Percentiles rank a stretch among this genome's conserved stretches.
Evolutionary conservation across 2,113 vertebrate genomes (phyloP).

Genomic region (Amazona guildingii): DNA sequence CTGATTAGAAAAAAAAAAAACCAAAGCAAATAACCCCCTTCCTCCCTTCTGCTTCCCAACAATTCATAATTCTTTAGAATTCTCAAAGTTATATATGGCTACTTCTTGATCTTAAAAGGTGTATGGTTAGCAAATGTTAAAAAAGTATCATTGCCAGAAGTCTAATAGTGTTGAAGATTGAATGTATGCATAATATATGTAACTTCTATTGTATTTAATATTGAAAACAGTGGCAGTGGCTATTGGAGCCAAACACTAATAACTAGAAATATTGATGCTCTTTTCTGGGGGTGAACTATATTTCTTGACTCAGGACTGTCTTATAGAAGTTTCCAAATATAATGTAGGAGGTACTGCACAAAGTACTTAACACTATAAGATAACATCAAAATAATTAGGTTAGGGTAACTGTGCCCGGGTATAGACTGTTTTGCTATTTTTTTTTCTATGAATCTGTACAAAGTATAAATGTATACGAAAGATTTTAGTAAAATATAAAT

Average conservation of each 20-base stretch:
- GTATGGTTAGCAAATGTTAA: background rate
- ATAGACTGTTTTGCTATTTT: background rate
- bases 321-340: background rate
- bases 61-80: background rate
- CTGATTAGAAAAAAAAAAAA: background rate
- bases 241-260: background rate
- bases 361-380: background rate
- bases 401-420: background rate
- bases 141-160: background rate
- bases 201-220: background rate
- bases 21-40: background rate
- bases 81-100: background rate
- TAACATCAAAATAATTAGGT: background rate
- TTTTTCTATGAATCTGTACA: background rate
- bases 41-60: background rate
- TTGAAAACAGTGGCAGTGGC: background rate
- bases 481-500: background rate
- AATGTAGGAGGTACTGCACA: background rate
- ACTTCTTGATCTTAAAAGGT: background rate
- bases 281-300: background rate
- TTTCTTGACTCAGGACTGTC: background rate
- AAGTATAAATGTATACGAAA: background rate
- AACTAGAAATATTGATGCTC: background rate
- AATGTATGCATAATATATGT: background rate
- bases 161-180: background rate